Base-by-base conservation (phyloP, 2,888 invertebrate species). In the Rotaria sp. region DNA sequence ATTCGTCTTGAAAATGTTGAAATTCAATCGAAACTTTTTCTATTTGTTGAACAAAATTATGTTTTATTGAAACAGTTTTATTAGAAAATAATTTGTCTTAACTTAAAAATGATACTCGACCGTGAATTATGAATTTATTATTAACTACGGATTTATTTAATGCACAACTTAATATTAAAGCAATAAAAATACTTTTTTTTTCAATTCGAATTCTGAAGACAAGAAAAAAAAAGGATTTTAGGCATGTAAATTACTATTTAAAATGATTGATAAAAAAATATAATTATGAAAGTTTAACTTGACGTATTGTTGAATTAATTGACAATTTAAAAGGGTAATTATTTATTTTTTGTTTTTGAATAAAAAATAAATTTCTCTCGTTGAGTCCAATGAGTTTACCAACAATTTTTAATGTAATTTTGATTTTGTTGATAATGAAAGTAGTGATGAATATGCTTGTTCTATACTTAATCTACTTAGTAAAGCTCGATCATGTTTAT, bases 321-420 rank as follows among this genome's bases (percentile, higher is more conserved):
- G 67, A 67, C 26, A 80, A 45, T 8, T n/a, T 80, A 80, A 41
- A 45, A 80, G 26, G 80, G 80, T 80, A 80, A 80, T 3, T 1
- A 18, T 0, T 21, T n/a, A 26, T 8, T 13, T 11, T 35, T 67
- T 1, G 1, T 35, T 35, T 24, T 15, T 35, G 1, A 3, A 35
- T 8, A 35, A 15, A 15, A 67, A 35, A 30, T 1, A 67, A 50
- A 15, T 2, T 5, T 35, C 26, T 11, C 1, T 45, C 41, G 3
- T 80, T 41, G 45, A 80, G 80, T 45, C 41, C 80, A 26, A 80
- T 80, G 80, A 80, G 80, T 80, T 35, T 80, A 18, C 26, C 80
- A 45, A 26, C 80, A 26, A 80, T 45, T 80, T 80, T 80, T 45
- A 24, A 41, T 45, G 26, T 80, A 80, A 80, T 80, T 80, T 24